phyloP scores from a whole-genome alignment of 2,113 vertebrate species.

The Spea bombifrons region DNA sequence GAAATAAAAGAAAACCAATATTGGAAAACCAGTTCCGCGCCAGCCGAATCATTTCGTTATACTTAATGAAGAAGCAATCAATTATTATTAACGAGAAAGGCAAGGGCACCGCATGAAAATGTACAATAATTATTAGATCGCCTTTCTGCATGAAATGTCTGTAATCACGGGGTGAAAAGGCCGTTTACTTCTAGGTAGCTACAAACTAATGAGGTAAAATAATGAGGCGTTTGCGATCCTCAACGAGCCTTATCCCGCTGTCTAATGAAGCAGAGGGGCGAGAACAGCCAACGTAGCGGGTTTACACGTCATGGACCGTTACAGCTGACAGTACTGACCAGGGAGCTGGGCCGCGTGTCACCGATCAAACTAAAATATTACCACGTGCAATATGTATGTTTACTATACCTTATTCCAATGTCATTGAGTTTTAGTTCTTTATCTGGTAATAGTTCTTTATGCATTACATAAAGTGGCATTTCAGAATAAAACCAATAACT shows the following conservation, averaged over 20 bases:
- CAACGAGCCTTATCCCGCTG: conserved; percentile 24
- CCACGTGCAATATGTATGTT: no score
- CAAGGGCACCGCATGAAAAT: not conserved
- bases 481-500: not conserved
- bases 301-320: conserved; percentile 9
- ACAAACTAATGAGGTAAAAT: conserved; percentile 21
- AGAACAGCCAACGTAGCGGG: not conserved
- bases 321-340: conserved; percentile 2
- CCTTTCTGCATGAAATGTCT: not conserved
- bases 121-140: not conserved
- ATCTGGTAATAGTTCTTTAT: no score
- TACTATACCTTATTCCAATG: no score
- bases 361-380: no score
- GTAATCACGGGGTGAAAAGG: conserved; percentile 13
- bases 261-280: conserved; percentile 17
- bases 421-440: no score
- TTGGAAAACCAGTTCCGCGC: not conserved
- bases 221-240: conserved; percentile 16
- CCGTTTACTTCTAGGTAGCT: conserved; percentile 2
- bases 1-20: not conserved
- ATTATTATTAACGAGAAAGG: not conserved
- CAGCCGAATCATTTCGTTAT: not conserved
- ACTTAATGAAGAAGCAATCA: not conserved
- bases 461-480: not conserved
- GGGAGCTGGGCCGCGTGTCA: no score